Conservation (phyloP, 2,888 invertebrate genomes). For the Corythucha ciliata region DNA sequence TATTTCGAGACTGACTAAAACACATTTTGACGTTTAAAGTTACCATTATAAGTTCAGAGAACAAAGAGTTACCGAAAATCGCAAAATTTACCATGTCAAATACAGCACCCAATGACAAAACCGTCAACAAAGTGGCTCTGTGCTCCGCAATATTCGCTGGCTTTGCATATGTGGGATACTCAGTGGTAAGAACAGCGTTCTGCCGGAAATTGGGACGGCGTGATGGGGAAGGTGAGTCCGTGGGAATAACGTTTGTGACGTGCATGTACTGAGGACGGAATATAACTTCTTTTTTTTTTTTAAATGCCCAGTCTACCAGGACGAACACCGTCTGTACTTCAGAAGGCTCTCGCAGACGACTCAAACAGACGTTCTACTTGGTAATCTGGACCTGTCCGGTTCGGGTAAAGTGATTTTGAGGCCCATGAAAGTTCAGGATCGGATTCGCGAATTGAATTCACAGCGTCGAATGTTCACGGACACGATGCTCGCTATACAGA, state of each 20-base stretch:
- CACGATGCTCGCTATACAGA: slow-evolving; percentile 43
- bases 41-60: too few species aligned
- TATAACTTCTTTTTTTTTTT: slow-evolving; percentile 4
- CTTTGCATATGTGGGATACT: slow-evolving; percentile 46
- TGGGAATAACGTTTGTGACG: neutral
- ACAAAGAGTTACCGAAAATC: too few species aligned
- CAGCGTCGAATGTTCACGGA: slow-evolving; percentile 45
- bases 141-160: slow-evolving; percentile 46
- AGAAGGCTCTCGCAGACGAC: slow-evolving; percentile 44
- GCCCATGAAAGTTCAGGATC: slow-evolving; percentile 43
- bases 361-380: slow-evolving; percentile 43
- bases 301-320: slow-evolving; percentile 36
- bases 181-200: slow-evolving; percentile 43
- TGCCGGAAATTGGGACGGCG: slow-evolving; percentile 40
- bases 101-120: slow-evolving; percentile 39
- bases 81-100: too few species aligned
- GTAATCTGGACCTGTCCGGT: slow-evolving; percentile 42
- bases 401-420: slow-evolving; percentile 41
- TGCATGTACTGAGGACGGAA: neutral
- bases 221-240: slow-evolving; percentile 39
- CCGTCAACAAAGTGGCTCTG: slow-evolving; percentile 44
- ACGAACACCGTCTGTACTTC: slow-evolving; percentile 42
- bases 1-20: too few species aligned
- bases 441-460: slow-evolving; percentile 45
- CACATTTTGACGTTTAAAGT: too few species aligned